Evolutionary conservation across 2,888 invertebrate genomes (phyloP), one percentile per base, ranked within the genome.

Genomic region (Ditula angustiorana): DNA sequence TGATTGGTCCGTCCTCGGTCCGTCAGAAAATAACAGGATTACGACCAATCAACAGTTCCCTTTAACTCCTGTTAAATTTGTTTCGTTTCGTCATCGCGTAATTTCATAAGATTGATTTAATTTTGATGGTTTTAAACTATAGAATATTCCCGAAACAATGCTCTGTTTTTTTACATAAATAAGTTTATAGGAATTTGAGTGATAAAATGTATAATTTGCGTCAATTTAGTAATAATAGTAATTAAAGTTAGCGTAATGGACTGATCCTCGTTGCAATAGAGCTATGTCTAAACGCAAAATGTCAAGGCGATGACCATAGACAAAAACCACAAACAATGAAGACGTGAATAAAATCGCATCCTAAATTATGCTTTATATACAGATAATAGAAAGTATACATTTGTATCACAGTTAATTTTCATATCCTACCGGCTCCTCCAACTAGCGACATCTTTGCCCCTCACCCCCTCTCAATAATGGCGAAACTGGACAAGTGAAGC

Each of bases 401-500:
- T 61, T 11, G 21, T 46, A 24, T 24, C 35, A 47, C 8, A 11
- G 7, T n/a, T 46, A 3, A 10, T 35, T 10, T 26, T 19, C 19
- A 10, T 10, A 47, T 28, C 5, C 24, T 47, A 30, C 23, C 37
- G 16, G 23, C 23, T 21, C 5, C 30, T 46, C 30, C 23, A 16
- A 30, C 50, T 44, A 52, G 30, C 11, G 11, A 58, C 58, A 21
- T n/a, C 47, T n/a, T 64, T 47, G 16, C 52, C 41, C 23, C 30
- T 16, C 44, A 21, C 50, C 63, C 58, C 52, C 52, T 58, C 47
- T 2, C 53, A 52, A 59, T 64, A 64, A 64, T 64, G 64, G 64
- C 64, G 64, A 64, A 64, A 64, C 58, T 58, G 52, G 50, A 44
- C 13, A 64, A 64, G 64, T 58, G 52, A 63, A 58, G 58, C 53